Evolutionary conservation across 2,113 vertebrate genomes (phyloP).

Genomic region (Amazona vittata): DNA sequence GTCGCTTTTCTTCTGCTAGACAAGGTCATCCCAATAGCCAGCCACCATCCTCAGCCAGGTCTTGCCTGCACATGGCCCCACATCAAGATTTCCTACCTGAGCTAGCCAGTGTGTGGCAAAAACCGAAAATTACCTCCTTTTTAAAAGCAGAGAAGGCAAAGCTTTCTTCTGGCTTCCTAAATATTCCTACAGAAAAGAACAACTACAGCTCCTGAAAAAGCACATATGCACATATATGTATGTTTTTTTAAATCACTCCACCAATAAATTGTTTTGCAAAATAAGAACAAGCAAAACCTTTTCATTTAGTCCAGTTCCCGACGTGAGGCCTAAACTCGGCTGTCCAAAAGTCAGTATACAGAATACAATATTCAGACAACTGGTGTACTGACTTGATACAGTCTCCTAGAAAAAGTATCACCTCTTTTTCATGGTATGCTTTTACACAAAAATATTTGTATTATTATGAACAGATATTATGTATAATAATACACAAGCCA

Average conservation of each 20-base stretch:
- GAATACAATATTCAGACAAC: neutral
- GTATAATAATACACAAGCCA: neutral
- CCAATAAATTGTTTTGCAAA: neutral
- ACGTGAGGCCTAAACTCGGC: neutral
- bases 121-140: neutral
- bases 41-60: neutral
- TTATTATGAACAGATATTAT: neutral
- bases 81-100: fast-evolving
- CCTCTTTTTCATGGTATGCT: neutral
- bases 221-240: fast-evolving
- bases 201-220: neutral
- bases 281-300: neutral
- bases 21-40: neutral
- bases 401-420: neutral
- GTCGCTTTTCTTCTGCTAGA: neutral
- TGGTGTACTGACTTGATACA: neutral
- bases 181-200: neutral
- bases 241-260: neutral
- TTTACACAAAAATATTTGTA: neutral
- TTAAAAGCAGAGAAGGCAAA: neutral
- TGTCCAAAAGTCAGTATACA: neutral
- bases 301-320: neutral
- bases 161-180: neutral
- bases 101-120: neutral
- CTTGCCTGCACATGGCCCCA: fast-evolving